Evolutionary conservation across 1,140 invertebrate species (phyloP), one percentile per base, ranked within the genome.

Genomic region (Temnothorax longispinosus): DNA sequence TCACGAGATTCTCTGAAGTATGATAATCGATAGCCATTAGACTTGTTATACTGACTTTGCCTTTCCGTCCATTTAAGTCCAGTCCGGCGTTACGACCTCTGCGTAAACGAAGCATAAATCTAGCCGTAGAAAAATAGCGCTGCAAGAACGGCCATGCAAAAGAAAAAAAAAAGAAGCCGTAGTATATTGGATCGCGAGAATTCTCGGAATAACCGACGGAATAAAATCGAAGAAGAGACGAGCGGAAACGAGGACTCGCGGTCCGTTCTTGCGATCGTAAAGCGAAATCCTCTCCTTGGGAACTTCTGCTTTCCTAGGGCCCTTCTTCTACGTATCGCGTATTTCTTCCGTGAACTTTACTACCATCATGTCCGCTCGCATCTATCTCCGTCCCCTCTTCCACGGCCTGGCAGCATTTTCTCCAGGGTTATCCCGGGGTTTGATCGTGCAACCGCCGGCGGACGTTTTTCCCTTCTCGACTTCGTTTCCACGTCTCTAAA

Each of bases 261-360:
- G 71, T 50, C 52, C 85, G 87, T 93, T 93, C 80, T 92, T 92
- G 81, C 87, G 87, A 93, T 91, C 92, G 92, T 94, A 94, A 93
- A 94, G 91, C 91, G 92, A 92, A 93, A 93, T 92, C 89, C 93
- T 91, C 86, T 86, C 41, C 62, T 52, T 56, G 74, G 47, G 47
- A 85, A 85, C 82, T 87, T 87, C 27, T 62, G 56, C 15, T 75
- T 84, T 90, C 89, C 86, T 85, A 67, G 86, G 74, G 87, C 54
- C 47, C 62, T 56, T 76, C 74, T 77, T 90, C 89, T 52, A 88
- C 89, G 89, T 80, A 92, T 92, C 91, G 87, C 87, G 89, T 91
- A 72, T 91, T 91, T 87, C 93, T 93, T 93, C 92, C 92, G 93
- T 88, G 92, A 93, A 93, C 91, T 93, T 92, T 92, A 91, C 87